Evolutionary conservation across 2,797 vertebrate species (phyloP).

Genomic region (Mus spretus): DNA sequence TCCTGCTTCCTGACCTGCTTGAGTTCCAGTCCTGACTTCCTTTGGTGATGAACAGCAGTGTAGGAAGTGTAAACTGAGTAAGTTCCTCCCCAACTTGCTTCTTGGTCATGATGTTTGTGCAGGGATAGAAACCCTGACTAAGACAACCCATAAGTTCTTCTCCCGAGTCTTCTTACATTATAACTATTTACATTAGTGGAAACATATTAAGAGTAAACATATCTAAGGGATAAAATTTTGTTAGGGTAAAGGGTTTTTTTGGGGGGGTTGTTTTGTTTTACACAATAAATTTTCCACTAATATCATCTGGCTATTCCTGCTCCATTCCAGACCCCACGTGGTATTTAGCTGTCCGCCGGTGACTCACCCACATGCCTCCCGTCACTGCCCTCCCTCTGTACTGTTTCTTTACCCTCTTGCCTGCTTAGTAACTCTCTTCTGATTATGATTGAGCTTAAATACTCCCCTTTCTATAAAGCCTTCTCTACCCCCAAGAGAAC

Average conservation of each 20-base stretch:
- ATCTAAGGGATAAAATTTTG: not conserved
- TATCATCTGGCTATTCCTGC: not conserved
- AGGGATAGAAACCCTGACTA: no score
- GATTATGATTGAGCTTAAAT: not conserved
- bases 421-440: not conserved
- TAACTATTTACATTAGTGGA: constrained; percentile 28
- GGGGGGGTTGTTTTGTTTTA: not conserved
- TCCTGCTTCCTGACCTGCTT: no score
- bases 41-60: no score
- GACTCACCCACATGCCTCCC: not conserved
- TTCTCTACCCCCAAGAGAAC: not conserved
- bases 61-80: no score
- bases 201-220: not conserved
- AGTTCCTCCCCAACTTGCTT: no score
- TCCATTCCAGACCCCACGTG: not conserved
- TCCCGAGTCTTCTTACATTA: constrained; percentile 3
- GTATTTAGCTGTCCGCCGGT: not conserved
- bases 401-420: not conserved
- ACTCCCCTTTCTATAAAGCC: not conserved
- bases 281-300: not conserved
- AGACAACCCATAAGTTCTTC: not conserved
- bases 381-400: accelerated
- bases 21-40: no score
- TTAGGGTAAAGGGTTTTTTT: not conserved
- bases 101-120: no score